Evolutionary conservation across 2,888 invertebrate species (phyloP), one percentile per base, ranked within the genome.

Genomic region (Drosophila kambysellisi): DNA sequence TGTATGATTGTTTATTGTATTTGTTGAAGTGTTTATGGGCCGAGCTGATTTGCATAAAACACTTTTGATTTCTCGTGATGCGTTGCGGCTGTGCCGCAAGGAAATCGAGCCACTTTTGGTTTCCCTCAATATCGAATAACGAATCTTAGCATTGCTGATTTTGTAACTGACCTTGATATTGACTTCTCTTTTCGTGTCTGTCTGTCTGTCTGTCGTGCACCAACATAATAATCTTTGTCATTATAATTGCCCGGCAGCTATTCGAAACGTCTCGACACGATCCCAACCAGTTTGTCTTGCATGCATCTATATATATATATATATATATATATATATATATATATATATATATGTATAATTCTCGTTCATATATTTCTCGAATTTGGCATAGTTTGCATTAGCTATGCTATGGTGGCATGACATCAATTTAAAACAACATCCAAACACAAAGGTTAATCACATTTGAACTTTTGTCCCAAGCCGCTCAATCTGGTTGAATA

Each of bases 141-240:
- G 25, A 60, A 67, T 63, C 70, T 57, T 37, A 30, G 29, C 58
- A 61, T 70, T 51, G 74, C 52, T 71, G 72, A 77, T 78, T 83
- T 85, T 89, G 90, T 89, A 87, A 87, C 77, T 87, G 85, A 90
- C 88, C 88, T 90, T 88, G 88, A 88, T 88, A 88, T 79, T 90
- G 88, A 90, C 89, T 79, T 78, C 65, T 58, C 57, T 46, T 54
- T 29, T 46, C 41, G 41, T 63, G 50, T 41, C 12, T 48, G 35
- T 53, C 58, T 46, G 65, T 59, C 8, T 46, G 33, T 52, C 61
- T 39, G 65, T 60, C 61, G 20, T 25, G 65, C 57, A 62, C 62
- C 46, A 46, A n/a, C 35, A 48, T 56, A 35, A 69, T 54, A 39
- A 66, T 70, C 54, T 58, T 30, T 48, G 33, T 56, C 50, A 81